phyloP scores from a whole-genome alignment of 64 coral and sea anemone species.

The Montipora foliosa region DNA sequence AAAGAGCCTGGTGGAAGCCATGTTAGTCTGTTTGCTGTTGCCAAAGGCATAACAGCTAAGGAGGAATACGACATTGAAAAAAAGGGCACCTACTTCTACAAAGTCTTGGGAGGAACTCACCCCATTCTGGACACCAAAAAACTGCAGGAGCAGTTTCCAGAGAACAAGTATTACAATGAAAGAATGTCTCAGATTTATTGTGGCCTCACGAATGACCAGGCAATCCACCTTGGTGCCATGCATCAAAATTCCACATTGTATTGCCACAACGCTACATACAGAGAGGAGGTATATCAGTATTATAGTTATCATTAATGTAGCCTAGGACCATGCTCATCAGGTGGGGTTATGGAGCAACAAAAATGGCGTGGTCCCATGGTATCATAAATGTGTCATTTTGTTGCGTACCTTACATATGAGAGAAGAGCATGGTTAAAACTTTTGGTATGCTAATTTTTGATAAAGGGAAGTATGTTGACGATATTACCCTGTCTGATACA shows the following conservation, averaged over 20 bases:
- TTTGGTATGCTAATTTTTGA: too few species aligned
- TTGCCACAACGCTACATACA: slow-evolving; percentile 5
- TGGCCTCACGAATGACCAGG: slow-evolving; percentile 45
- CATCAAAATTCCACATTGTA: slow-evolving; percentile 29
- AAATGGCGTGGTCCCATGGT: too few species aligned
- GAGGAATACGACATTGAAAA: background rate
- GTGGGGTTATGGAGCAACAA: too few species aligned
- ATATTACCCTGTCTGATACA: too few species aligned
- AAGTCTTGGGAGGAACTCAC: slow-evolving; percentile 30
- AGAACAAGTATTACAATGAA: background rate
- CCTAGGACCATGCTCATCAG: too few species aligned
- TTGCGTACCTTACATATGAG: too few species aligned
- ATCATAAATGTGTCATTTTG: too few species aligned
- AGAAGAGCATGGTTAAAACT: too few species aligned
- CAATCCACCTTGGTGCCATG: slow-evolving; percentile 14
- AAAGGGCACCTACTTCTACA: slow-evolving; percentile 1
- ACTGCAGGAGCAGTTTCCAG: background rate
- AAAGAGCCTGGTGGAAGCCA: slow-evolving; percentile 15
- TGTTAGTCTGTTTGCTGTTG: background rate
- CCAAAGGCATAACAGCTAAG: background rate
- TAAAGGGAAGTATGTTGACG: too few species aligned
- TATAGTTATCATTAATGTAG: background rate
- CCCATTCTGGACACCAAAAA: slow-evolving; percentile 23
- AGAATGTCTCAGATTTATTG: slow-evolving; percentile 6
- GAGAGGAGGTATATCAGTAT: slow-evolving; percentile 31